Base-by-base conservation (phyloP, 35 echinoderm and acorn worm genomes). In the Apostichopus californicus region DNA sequence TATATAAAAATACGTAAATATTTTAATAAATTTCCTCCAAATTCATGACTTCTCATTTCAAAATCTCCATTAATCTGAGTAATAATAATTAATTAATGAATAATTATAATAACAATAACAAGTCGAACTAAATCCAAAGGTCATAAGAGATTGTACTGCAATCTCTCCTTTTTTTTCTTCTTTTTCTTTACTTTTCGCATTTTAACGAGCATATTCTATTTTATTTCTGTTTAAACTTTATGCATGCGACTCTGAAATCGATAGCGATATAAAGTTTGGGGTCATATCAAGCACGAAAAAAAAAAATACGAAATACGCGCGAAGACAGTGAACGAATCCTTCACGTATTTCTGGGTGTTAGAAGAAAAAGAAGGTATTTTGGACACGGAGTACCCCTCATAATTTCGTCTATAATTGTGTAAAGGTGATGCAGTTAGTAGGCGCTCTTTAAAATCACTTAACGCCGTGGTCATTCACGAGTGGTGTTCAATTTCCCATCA, bases 401-500 rank as follows among this genome's bases (percentile, higher is more conserved):
- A 75, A 75, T 75, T 75, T 75, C 71, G 7, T 13, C 14, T 75
- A 75, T 75, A 75, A 75, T 75, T 75, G 71, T 75, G 17, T 75
- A 46, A 46, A 75, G 71, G 71, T 75, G 71, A 75, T 75, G 71
- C 71, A 75, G 71, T 75, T 75, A 18, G 71, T 75, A 75, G 7
- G 7, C 71, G 13, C 71, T 75, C 17, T 75, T 75, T 75, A 75
- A 22, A 75, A 75, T 75, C 71, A 75, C 71, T 75, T 75, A 75
- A 75, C 71, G 71, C 71, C 71, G n/a, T 18, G 71, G 71, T 75
- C 71, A 75, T 75, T 75, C 20, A 75, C 71, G n/a, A 75, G 71
- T 75, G 71, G 71, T 75, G 71, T 75, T 75, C 12, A 75, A 75
- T 75, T 75, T 75, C 71, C 71, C 71, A 75, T 75, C 71, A 75